phyloP scores from a whole-genome alignment of 2,797 vertebrate genomes.

The Pipistrellus pipistrellus region DNA sequence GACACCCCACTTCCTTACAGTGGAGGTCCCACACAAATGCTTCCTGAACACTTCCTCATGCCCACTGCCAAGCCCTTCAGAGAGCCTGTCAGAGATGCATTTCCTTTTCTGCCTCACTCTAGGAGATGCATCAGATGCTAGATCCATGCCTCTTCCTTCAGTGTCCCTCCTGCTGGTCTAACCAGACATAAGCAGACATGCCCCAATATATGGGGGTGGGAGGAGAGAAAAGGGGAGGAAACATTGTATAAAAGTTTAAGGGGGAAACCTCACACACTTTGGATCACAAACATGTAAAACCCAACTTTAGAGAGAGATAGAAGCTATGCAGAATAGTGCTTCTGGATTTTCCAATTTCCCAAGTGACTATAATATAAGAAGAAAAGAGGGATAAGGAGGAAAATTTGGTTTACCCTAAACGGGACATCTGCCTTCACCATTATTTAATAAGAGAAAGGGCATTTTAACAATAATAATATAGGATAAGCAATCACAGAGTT shows the following conservation, averaged over 20 bases:
- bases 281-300: background rate
- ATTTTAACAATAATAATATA: background rate
- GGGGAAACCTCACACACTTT: background rate
- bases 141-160: background rate
- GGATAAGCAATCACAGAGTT: background rate
- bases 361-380: background rate
- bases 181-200: background rate
- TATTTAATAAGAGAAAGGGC: conserved; percentile 24
- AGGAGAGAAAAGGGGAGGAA: background rate
- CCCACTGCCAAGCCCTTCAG: too few relatives aligned
- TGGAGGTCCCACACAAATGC: background rate
- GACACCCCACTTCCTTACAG: background rate
- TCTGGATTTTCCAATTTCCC: background rate
- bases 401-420: background rate
- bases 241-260: background rate
- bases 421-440: background rate
- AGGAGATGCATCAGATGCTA: background rate
- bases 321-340: background rate
- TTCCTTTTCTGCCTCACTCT: background rate
- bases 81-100: background rate
- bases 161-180: background rate
- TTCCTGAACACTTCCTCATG: background rate
- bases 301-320: background rate
- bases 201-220: background rate
- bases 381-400: background rate